Evolutionary conservation across 2,888 invertebrate species (phyloP).

Genomic region (Drosophila anceps): DNA sequence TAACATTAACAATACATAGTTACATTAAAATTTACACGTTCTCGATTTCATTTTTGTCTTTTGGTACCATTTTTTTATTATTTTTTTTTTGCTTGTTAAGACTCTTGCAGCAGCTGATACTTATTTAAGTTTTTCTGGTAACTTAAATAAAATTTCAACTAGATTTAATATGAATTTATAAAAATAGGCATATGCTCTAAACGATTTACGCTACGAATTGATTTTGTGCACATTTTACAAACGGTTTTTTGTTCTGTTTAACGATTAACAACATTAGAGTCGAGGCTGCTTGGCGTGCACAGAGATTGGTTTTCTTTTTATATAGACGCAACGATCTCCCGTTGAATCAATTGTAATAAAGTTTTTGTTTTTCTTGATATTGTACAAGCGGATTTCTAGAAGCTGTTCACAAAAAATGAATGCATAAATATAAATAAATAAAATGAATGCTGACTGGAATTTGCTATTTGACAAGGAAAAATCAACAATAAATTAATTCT

Average conservation of each 20-base stretch:
- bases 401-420: slow-evolving; percentile 47
- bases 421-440: slow-evolving; percentile 34
- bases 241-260: slow-evolving; percentile 20
- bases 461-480: slow-evolving; percentile 10
- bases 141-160: slow-evolving; percentile 46
- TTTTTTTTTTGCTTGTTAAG: no score
- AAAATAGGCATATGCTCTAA: slow-evolving; percentile 67
- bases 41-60: slow-evolving; percentile 12
- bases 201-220: slow-evolving; percentile 25
- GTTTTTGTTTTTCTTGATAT: slow-evolving; percentile 46
- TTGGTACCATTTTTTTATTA: slow-evolving; percentile 39
- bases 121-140: slow-evolving; percentile 15
- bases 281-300: slow-evolving; percentile 64
- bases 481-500: slow-evolving; percentile 17
- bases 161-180: slow-evolving; percentile 66
- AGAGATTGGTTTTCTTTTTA: slow-evolving; percentile 14
- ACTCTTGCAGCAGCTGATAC: slow-evolving; percentile 18
- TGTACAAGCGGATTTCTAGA: slow-evolving; percentile 45
- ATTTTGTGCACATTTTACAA: slow-evolving; percentile 65
- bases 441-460: slow-evolving; percentile 26
- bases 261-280: slow-evolving; percentile 44
- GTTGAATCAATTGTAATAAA: slow-evolving; percentile 4
- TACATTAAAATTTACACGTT: slow-evolving; percentile 67
- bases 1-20: slow-evolving; percentile 74
- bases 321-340: slow-evolving; percentile 8